These are phyloP conservation scores for Calosoma granatense DNA, from an alignment of 1,140 invertebrate genomes.

Conservation along the genomic window DNA sequence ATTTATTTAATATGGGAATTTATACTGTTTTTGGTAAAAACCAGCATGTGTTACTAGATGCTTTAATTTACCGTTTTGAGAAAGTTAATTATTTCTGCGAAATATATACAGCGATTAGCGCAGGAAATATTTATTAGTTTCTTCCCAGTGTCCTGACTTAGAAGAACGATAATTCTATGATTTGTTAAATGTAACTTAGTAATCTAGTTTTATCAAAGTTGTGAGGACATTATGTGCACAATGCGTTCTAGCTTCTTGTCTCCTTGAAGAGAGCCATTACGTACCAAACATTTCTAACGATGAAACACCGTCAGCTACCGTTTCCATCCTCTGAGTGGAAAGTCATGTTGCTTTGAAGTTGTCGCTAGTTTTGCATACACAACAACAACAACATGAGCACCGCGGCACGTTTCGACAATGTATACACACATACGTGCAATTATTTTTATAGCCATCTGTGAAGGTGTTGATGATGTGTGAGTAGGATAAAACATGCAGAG, in stretches of 20 bases:
- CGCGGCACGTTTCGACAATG: background rate
- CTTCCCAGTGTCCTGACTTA: too few relatives aligned
- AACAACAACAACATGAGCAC: background rate
- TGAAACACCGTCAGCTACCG: background rate
- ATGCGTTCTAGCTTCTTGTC: too few relatives aligned
- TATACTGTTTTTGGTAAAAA: too few relatives aligned
- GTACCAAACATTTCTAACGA: background rate
- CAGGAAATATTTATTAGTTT: too few relatives aligned
- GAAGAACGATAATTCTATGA: background rate
- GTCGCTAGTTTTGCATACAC: background rate
- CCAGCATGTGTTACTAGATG: too few relatives aligned
- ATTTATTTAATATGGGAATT: too few relatives aligned
- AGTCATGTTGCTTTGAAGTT: background rate
- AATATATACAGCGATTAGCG: too few relatives aligned
- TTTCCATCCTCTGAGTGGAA: background rate
- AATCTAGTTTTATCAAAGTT: background rate
- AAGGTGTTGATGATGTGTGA: background rate
- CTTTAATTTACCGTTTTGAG: too few relatives aligned
- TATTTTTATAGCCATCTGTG: slow-evolving; percentile 1
- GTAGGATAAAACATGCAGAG: too few relatives aligned
- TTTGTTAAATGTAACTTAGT: background rate
- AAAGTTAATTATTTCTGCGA: too few relatives aligned
- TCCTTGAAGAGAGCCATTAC: background rate
- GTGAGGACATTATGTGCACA: background rate
- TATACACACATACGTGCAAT: slow-evolving; percentile 5